Evolutionary conservation across 2,888 invertebrate genomes (phyloP).

Genomic region (Pecten maximus): DNA sequence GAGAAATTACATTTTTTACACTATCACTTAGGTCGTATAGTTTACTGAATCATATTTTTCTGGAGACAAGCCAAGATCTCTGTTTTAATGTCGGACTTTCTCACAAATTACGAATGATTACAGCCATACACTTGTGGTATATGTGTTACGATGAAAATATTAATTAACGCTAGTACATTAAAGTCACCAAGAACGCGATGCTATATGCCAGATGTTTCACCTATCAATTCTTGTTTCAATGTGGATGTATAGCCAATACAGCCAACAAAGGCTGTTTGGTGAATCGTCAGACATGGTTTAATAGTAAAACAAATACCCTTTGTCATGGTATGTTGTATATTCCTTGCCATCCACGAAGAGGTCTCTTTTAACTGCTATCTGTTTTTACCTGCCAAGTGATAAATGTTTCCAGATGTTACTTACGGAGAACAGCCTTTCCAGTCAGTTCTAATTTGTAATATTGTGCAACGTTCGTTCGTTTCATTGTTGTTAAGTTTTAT

Average conservation of each 20-base stretch:
- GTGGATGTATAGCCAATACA: not conserved
- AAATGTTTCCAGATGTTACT: not conserved
- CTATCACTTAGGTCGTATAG: not conserved
- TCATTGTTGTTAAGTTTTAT: not conserved
- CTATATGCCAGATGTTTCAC: not conserved
- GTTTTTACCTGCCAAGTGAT: not conserved
- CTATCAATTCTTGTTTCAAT: not conserved
- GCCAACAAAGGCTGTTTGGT: not conserved
- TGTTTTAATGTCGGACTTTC: not conserved
- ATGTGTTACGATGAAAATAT: not conserved
- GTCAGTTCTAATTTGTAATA: too few species aligned
- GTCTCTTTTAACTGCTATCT: not conserved
- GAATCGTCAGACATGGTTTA: not conserved
- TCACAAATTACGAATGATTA: not conserved
- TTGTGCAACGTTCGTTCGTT: not conserved
- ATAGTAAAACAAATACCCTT: not conserved
- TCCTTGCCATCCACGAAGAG: not conserved
- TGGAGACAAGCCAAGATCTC: not conserved
- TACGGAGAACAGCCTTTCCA: not conserved
- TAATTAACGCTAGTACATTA: not conserved
- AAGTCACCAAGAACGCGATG: not conserved
- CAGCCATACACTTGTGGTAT: not conserved
- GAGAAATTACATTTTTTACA: not conserved
- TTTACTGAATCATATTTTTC: conserved; percentile 5
- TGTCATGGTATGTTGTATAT: not conserved